A percentile compares a stretch with the other conserved stretches of the same genome.
Evolutionary conservation across 2,888 invertebrate species (phyloP).

Genomic region (Carabus problematicus): DNA sequence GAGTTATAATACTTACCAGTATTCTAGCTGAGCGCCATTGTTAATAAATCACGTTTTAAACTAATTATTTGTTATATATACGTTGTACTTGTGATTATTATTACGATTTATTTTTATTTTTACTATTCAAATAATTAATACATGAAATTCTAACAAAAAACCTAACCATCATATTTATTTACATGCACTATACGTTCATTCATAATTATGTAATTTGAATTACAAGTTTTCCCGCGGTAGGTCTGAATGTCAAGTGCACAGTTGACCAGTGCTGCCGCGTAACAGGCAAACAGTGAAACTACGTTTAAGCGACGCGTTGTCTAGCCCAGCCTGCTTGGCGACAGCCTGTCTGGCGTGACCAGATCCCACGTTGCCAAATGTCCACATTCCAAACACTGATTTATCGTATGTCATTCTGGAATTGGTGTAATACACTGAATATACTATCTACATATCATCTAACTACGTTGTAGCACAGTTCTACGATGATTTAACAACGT

Average conservation of each 20-base stretch:
- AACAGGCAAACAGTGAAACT: conserved; percentile 3
- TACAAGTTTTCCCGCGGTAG: too few species aligned
- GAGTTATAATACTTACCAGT: neutral
- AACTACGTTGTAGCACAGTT: neutral
- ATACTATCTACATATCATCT: neutral
- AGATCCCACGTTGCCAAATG: conserved; percentile 70
- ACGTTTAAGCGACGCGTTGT: conserved; percentile 74
- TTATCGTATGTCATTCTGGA: too few species aligned
- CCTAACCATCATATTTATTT: too few species aligned
- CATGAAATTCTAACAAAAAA: too few species aligned
- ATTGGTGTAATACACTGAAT: conserved; percentile 58
- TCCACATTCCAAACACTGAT: conserved; percentile 59
- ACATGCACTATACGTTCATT: too few species aligned
- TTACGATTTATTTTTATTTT: conserved; percentile 14
- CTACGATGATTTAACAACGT: neutral
- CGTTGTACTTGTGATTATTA: conserved; percentile 22
- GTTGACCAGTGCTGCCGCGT: conserved; percentile 36
- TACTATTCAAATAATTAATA: neutral
- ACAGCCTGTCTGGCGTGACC: conserved; percentile 93
- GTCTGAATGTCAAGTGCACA: neutral
- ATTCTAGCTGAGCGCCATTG: neutral
- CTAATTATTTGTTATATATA: neutral
- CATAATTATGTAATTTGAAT: too few species aligned
- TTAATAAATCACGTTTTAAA: neutral
- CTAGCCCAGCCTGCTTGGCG: conserved; percentile 85